phyloP scores from a whole-genome alignment of 2,113 vertebrate genomes.

The Epinephelus moara region DNA sequence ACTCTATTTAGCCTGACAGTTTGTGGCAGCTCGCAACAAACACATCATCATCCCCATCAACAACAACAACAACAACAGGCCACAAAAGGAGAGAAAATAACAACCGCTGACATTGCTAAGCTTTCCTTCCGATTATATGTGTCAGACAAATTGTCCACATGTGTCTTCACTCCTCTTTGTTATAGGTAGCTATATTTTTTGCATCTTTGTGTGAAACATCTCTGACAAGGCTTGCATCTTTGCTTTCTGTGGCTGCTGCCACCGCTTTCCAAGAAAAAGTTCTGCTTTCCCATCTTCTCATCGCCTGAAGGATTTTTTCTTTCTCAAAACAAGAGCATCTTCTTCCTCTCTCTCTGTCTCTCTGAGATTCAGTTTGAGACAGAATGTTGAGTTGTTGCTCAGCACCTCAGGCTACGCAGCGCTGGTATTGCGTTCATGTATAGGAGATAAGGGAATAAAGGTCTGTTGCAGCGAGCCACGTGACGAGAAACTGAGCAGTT shows the following conservation, averaged over 20 bases:
- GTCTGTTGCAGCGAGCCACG: constrained; percentile 3
- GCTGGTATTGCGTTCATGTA: constrained; percentile 12
- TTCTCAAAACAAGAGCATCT: constrained; percentile 48
- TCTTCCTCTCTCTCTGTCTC: constrained; percentile 29
- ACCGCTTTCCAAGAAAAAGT: constrained; percentile 68
- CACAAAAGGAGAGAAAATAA: neutral
- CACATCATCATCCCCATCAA: constrained; percentile 16
- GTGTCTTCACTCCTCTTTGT: neutral
- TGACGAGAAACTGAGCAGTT: constrained; percentile 17
- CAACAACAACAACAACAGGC: neutral
- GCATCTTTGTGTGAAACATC: neutral
- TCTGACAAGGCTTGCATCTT: neutral
- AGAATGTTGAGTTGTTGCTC: constrained; percentile 49
- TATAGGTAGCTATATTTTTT: neutral
- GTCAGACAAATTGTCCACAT: constrained; percentile 10
- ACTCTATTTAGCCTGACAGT: constrained; percentile 57
- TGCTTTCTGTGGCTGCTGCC: neutral
- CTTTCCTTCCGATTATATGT: neutral
- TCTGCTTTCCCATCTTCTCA: constrained; percentile 38
- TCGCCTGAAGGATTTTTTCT: constrained; percentile 58
- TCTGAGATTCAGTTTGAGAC: constrained; percentile 53
- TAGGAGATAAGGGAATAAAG: constrained; percentile 18
- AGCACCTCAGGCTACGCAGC: constrained; percentile 59
- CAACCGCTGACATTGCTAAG: constrained; percentile 21
- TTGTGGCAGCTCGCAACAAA: constrained; percentile 18